Evolutionary conservation across 2,888 invertebrate genomes (phyloP).

Genomic region (Lucinisca nassula): DNA sequence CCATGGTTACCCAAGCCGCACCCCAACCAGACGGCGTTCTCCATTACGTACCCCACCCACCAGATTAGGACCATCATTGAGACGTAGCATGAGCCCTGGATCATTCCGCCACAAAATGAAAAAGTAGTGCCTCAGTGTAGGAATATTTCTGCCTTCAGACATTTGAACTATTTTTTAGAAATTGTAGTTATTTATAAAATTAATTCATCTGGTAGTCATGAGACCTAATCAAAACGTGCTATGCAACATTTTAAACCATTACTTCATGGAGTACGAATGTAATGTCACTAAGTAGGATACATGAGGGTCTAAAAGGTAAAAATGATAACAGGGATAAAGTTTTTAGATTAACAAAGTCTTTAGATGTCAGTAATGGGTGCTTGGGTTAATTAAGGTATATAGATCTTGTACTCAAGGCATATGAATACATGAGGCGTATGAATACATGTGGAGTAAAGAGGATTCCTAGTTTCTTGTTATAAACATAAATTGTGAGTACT

Average conservation of each 20-base stretch:
- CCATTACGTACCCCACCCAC: slow-evolving; percentile 78
- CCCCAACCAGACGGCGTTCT: slow-evolving; percentile 71
- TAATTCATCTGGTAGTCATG: background rate
- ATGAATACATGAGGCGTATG: no score
- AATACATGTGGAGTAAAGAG: no score
- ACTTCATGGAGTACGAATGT: background rate
- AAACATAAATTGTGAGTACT: no score
- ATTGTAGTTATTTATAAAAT: slow-evolving; percentile 19
- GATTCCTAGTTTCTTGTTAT: no score
- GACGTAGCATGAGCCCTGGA: slow-evolving; percentile 77
- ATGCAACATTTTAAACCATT: slow-evolving; percentile 22
- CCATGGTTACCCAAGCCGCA: slow-evolving; percentile 70
- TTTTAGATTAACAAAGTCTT: no score
- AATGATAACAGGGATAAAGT: background rate
- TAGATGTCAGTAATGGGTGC: no score
- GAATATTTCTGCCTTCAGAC: background rate
- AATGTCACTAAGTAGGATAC: no score
- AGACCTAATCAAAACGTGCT: slow-evolving; percentile 32
- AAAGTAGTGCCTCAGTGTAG: slow-evolving; percentile 58
- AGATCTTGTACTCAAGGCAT: no score
- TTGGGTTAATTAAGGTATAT: no score
- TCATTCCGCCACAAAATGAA: slow-evolving; percentile 68
- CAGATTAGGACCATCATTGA: slow-evolving; percentile 77
- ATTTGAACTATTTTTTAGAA: slow-evolving; percentile 13
- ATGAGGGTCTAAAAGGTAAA: background rate